phyloP scores from a whole-genome alignment of 1,140 invertebrate genomes.

The Trichoplusia ni region DNA sequence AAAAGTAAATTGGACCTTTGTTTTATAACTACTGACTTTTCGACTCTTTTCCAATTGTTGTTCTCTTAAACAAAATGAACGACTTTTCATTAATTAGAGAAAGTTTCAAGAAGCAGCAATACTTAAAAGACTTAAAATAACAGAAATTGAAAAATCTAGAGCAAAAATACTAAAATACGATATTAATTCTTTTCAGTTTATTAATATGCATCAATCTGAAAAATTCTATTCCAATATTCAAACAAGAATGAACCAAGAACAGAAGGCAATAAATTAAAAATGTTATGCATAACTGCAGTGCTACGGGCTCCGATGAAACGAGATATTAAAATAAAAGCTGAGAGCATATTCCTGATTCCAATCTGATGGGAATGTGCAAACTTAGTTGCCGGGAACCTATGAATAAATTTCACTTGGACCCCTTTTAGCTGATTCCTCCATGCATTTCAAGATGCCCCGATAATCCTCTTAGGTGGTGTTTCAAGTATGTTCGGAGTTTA shows the following conservation, averaged over 20 bases:
- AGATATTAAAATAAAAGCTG: neutral
- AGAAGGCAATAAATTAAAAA: neutral
- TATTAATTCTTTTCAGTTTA: neutral
- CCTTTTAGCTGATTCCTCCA: slow-evolving; percentile 17
- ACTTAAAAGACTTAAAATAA: no score
- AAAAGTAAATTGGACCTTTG: no score
- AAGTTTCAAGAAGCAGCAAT: no score
- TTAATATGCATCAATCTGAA: neutral
- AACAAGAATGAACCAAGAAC: neutral
- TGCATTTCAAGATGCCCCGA: slow-evolving; percentile 33
- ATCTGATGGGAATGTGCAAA: slow-evolving; percentile 21
- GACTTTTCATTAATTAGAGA: no score
- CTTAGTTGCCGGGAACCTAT: slow-evolving; percentile 28
- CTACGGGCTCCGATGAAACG: neutral
- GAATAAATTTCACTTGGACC: slow-evolving; percentile 37
- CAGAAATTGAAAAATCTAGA: no score
- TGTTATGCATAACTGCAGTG: neutral
- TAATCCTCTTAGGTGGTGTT: slow-evolving; percentile 29
- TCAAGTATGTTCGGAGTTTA: neutral
- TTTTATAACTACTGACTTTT: no score
- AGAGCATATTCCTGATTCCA: neutral
- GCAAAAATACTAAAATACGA: neutral
- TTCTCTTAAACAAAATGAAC: no score
- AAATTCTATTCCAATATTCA: neutral
- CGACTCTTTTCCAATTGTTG: no score